Conservation (phyloP, 1,140 invertebrate genomes). For the Drosophila nikananu region DNA sequence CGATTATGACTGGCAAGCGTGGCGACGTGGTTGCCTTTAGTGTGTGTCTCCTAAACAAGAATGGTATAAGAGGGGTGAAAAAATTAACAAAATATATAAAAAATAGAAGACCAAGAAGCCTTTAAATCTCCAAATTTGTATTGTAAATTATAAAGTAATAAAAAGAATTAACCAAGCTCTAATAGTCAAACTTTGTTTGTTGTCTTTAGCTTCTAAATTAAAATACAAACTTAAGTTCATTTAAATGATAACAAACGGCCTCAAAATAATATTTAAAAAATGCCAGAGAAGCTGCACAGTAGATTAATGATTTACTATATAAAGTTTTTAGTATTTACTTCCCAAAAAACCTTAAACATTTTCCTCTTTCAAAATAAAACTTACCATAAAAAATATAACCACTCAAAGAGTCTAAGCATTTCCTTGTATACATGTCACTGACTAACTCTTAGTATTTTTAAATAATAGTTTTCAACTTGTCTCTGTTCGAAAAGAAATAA, state of each 20-base stretch:
- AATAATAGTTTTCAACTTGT: conserved; percentile 9
- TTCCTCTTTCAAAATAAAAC: background rate
- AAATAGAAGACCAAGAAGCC: background rate
- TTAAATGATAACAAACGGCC: background rate
- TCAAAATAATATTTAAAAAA: background rate
- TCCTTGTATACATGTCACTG: background rate
- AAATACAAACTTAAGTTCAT: too few species aligned
- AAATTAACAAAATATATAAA: background rate
- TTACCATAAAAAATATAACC: too few species aligned
- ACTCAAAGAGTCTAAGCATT: background rate
- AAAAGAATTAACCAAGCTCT: background rate
- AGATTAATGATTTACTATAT: too few species aligned
- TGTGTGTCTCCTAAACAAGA: conserved; percentile 9
- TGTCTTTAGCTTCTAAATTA: background rate
- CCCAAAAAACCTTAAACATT: background rate
- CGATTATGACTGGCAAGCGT: conserved; percentile 5
- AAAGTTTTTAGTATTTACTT: background rate
- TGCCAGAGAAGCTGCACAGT: fast-evolving
- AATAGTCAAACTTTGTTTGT: background rate
- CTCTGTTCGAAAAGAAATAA: background rate
- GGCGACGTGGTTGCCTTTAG: conserved; percentile 1
- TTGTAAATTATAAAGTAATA: background rate
- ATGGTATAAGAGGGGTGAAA: background rate
- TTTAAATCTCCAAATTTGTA: background rate
- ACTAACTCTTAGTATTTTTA: background rate